These are phyloP conservation scores for Gandaritis pyraliata DNA, from an alignment of 2,888 invertebrate genomes.

Conservation along the genomic window DNA sequence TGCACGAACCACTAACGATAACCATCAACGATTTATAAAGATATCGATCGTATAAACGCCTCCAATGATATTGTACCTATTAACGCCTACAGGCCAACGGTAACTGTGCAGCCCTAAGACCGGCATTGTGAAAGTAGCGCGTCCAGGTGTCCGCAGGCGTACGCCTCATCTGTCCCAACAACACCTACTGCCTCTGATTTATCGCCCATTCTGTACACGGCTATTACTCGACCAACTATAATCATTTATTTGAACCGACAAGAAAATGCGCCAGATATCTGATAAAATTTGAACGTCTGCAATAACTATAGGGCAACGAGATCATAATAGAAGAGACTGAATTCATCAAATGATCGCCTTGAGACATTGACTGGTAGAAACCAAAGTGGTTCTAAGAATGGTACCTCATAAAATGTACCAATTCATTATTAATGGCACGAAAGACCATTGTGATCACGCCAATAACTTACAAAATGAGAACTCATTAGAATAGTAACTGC, in stretches of 20 bases:
- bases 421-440: background rate
- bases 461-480: background rate
- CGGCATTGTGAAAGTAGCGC: constrained; percentile 54
- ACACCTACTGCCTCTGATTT: constrained; percentile 47
- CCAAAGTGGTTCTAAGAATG: background rate
- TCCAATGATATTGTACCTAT: constrained; percentile 14
- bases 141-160: constrained; percentile 49
- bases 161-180: constrained; percentile 58
- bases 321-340: constrained; percentile 5
- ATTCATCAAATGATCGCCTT: background rate
- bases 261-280: constrained; percentile 22
- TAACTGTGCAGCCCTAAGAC: constrained; percentile 34
- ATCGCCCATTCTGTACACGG: constrained; percentile 28
- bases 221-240: constrained; percentile 26
- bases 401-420: background rate
- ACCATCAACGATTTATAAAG: constrained; percentile 19
- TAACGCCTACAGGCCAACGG: constrained; percentile 23
- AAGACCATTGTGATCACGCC: background rate
- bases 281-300: constrained; percentile 18
- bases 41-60: constrained; percentile 21
- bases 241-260: constrained; percentile 25
- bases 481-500: background rate
- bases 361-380: background rate
- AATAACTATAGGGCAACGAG: background rate
- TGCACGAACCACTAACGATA: background rate